These are phyloP conservation scores for Thaleichthys pacificus DNA, from an alignment of 2,797 vertebrate species.

Conservation along the genomic window DNA sequence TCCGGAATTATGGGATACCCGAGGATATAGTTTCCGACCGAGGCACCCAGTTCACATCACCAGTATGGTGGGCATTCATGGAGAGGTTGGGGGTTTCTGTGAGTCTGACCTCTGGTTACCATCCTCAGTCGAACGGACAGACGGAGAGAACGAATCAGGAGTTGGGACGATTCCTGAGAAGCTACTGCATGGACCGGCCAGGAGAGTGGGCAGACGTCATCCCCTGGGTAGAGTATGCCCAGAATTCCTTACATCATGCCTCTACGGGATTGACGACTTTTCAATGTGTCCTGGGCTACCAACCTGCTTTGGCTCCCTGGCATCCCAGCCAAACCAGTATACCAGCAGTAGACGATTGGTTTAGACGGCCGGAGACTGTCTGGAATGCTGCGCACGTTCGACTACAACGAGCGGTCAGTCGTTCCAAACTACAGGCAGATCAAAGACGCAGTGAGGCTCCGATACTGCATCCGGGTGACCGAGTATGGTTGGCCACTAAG, in stretches of 20 bases:
- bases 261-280: not conserved
- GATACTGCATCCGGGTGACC: not conserved
- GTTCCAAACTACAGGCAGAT: not conserved
- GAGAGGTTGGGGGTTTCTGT: too few relatives aligned
- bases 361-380: not conserved
- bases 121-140: too few relatives aligned
- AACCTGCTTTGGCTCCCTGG: not conserved
- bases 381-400: not conserved
- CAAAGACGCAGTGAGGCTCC: not conserved
- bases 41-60: not conserved
- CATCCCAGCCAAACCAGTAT: not conserved
- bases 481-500: not conserved
- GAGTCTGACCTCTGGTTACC: too few relatives aligned
- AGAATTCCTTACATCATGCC: not conserved
- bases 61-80: not conserved
- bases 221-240: not conserved
- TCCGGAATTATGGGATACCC: not conserved
- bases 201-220: not conserved
- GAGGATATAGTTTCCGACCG: not conserved
- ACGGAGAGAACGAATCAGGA: too few relatives aligned
- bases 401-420: not conserved
- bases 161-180: too few relatives aligned
- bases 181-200: too few relatives aligned
- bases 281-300: not conserved
- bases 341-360: not conserved